Evolutionary conservation across 2,113 vertebrate genomes (phyloP), one percentile per base, ranked within the genome.

Genomic region (Camelus bactrianus): DNA sequence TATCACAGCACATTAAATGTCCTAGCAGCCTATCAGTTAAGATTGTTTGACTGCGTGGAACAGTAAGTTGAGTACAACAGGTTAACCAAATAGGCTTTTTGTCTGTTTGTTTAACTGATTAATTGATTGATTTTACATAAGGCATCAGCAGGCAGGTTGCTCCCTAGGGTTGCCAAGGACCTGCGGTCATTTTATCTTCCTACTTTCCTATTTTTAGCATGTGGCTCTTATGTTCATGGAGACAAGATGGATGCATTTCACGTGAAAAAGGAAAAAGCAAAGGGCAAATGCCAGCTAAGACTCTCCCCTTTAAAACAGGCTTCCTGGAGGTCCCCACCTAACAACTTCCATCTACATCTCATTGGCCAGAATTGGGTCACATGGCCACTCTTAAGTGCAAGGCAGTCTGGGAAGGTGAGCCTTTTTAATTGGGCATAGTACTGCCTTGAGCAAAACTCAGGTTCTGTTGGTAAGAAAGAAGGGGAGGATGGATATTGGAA

Each of bases 391-490:
- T 67, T 75, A 82, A 11, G 4, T 67, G 52, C 62, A 89, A 80
- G 65, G 72, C n/a, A 80, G 35, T 56, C 62, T 82, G n/a, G 60
- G 50, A 86, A 91, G 10, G 12, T 26, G 24, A 79, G 22, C 52
- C 35, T 38, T 89, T 87, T 56, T 42, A 83, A 82, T 83, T 69
- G 58, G 42, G 42, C 3, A 9, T 42, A 52, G 28, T 26, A 26
- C 86, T 92, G 48, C 77, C 73, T 94, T 77, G 38, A 91, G 52
- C 35, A 90, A 84, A 94, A 81, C 70, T 5, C 35, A 60, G 20
- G 35, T 64, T 77, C 69, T 72, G 14, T 38, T 72, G 13, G 12
- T 58, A n/a, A 81, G 54, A 76, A 95, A 73, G 26, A 42, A 79
- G 20, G 28, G 17, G 64, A 38, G 56, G 24, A 26, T 73, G 22